Percentiles rank a stretch among this genome's conserved stretches.
These are phyloP conservation scores for Regulus satrapa DNA, from an alignment of 2,113 vertebrate genomes.

Conservation along the genomic window DNA sequence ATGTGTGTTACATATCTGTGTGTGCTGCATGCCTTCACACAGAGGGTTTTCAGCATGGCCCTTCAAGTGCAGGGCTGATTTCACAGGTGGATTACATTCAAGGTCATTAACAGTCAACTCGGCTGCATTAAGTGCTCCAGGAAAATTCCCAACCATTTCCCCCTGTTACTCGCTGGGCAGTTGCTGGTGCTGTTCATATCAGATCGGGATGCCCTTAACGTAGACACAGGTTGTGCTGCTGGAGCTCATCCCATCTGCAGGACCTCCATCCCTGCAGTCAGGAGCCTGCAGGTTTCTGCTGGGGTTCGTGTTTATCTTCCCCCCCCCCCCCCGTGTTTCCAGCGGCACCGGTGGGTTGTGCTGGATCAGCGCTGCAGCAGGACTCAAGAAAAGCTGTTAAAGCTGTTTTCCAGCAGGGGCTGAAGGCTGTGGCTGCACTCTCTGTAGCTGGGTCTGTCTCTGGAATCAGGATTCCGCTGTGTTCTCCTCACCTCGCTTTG, in stretches of 20 bases:
- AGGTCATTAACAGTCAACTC: background rate
- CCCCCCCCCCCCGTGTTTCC: background rate
- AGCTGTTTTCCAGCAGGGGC: background rate
- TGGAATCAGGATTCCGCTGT: background rate
- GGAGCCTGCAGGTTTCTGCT: background rate
- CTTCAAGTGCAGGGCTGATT: background rate
- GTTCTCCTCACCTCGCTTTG: background rate
- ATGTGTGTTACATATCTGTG: fast-evolving
- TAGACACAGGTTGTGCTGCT: background rate
- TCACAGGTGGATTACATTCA: background rate
- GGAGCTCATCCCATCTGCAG: background rate
- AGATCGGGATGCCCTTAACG: background rate
- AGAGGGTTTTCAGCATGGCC: background rate
- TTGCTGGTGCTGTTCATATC: background rate
- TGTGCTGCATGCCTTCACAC: background rate
- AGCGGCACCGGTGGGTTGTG: background rate
- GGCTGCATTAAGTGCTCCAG: background rate
- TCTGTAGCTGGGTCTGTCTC: background rate
- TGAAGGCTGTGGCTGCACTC: background rate
- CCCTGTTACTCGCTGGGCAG: background rate
- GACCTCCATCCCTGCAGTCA: background rate
- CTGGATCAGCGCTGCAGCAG: background rate
- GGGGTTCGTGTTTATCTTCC: background rate
- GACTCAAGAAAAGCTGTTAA: background rate
- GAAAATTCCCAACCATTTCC: background rate